Conservation (phyloP, 2,797 vertebrate species). For the Rhinoraja longicauda region DNA sequence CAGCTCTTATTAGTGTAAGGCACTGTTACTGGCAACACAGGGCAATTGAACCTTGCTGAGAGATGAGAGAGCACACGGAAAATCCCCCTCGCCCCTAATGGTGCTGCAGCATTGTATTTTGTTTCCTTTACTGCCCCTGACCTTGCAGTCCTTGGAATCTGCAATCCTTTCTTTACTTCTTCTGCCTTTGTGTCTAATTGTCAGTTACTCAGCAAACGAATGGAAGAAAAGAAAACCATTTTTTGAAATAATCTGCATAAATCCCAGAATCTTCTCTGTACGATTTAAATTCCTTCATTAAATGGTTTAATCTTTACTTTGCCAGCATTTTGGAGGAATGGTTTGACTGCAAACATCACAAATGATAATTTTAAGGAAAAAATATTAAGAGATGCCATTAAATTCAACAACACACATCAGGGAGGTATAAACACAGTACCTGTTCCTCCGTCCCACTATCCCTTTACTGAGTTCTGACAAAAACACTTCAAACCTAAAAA, state of each 20-base stretch:
- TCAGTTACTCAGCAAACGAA: conserved; percentile 66
- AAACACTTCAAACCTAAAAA: conserved; percentile 31
- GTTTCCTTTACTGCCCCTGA: conserved; percentile 64
- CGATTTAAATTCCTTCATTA: conserved; percentile 29
- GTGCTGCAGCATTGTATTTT: conserved; percentile 62
- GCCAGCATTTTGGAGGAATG: not conserved
- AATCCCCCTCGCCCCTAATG: conserved; percentile 54
- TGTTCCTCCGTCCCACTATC: conserved; percentile 21
- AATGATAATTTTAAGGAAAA: not conserved
- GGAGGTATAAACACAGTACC: conserved; percentile 27
- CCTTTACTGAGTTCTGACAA: conserved; percentile 22
- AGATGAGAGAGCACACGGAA: conserved; percentile 44
- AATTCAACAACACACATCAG: not conserved
- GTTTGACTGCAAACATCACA: conserved; percentile 12
- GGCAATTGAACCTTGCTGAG: not conserved
- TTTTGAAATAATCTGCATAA: conserved; percentile 43
- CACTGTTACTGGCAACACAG: not conserved
- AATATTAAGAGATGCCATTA: not conserved
- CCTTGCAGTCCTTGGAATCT: conserved; percentile 60
- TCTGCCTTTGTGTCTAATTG: conserved; percentile 77
- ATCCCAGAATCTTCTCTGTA: not conserved
- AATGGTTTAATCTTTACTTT: not conserved
- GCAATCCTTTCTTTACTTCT: conserved; percentile 54
- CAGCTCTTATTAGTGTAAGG: not conserved
- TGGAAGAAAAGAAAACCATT: conserved; percentile 66